Evolutionary conservation across 2,113 vertebrate species (phyloP).

Genomic region (Delphinus delphis): DNA sequence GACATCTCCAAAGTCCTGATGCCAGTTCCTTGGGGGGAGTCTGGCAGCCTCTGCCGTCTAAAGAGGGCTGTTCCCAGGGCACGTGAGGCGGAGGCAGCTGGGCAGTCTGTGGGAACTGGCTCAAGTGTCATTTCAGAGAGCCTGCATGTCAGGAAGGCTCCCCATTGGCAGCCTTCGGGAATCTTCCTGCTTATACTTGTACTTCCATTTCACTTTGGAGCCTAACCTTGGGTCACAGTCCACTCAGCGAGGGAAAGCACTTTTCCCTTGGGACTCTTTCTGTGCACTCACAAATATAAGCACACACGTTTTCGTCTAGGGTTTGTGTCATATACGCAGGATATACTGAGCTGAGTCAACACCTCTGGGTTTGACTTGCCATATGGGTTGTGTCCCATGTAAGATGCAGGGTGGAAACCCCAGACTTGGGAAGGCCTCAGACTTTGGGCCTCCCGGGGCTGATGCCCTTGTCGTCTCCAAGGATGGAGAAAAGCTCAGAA

Average conservation of each 20-base stretch:
- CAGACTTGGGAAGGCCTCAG: neutral
- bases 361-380: neutral
- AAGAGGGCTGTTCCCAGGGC: neutral
- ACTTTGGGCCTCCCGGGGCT: neutral
- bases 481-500: neutral
- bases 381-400: neutral
- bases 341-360: neutral
- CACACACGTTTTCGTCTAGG: neutral
- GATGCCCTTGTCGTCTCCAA: neutral
- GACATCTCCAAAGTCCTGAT: neutral
- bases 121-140: neutral
- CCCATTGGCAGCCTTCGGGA: neutral
- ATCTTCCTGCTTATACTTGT: neutral
- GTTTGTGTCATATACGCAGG: neutral
- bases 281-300: neutral
- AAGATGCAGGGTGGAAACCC: neutral
- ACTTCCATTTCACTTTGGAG: constrained; percentile 33
- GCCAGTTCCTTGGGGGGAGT: neutral
- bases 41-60: neutral
- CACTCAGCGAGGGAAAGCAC: neutral
- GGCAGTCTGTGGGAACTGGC: neutral
- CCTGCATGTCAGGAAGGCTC: neutral
- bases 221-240: neutral
- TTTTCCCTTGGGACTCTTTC: neutral
- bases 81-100: neutral